phyloP scores from a whole-genome alignment of 2,797 vertebrate species.

The Micrastur ruficollis region DNA sequence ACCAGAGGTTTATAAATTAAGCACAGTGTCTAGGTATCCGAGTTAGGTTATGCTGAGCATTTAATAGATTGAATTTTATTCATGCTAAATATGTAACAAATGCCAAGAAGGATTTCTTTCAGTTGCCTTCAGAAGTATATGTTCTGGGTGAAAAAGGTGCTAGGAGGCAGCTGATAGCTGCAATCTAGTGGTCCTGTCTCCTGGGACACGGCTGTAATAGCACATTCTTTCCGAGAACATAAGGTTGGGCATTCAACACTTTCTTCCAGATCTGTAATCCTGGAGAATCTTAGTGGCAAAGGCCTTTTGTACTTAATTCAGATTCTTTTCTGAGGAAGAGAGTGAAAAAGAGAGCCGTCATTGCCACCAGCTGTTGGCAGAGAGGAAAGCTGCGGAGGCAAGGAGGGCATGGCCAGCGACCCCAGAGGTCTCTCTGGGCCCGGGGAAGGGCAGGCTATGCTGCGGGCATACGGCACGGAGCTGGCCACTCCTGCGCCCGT shows the following conservation, averaged over 20 bases:
- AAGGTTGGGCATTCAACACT: neutral
- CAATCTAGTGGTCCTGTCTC: neutral
- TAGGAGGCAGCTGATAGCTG: neutral
- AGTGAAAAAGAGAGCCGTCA: neutral
- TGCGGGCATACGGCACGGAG: fast-evolving
- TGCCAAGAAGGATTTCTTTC: neutral
- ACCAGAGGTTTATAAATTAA: neutral
- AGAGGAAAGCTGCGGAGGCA: neutral
- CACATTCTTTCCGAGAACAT: neutral
- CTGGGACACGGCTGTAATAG: neutral
- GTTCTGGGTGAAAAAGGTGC: neutral
- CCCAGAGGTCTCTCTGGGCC: neutral
- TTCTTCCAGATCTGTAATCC: neutral
- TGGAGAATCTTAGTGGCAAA: neutral
- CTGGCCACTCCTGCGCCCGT: neutral
- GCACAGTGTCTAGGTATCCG: neutral
- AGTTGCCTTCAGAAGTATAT: neutral
- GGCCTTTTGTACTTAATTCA: neutral
- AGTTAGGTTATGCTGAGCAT: neutral
- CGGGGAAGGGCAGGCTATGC: neutral
- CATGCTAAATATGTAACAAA: neutral
- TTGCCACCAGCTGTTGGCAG: neutral
- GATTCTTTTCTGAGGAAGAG: neutral
- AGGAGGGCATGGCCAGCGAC: neutral
- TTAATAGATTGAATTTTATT: neutral